These are phyloP conservation scores for Peromyscus attwateri DNA, from an alignment of 2,797 vertebrate genomes.

Conservation along the genomic window DNA sequence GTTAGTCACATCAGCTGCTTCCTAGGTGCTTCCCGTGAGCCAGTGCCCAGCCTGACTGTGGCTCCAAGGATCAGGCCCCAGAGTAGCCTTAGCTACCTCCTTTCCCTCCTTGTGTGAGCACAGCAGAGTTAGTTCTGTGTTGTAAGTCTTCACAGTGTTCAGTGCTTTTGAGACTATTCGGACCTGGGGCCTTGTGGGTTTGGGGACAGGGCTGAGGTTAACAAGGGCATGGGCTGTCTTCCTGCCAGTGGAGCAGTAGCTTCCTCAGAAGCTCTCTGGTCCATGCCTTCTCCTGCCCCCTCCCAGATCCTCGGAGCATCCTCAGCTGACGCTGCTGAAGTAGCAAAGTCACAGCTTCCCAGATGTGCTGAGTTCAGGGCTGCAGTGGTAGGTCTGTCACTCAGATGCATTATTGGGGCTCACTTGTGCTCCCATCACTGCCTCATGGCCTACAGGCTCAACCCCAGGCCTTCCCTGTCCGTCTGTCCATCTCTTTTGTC, in stretches of 20 bases:
- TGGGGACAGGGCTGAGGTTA: not conserved
- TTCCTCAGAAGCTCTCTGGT: not conserved
- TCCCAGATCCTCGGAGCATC: not conserved
- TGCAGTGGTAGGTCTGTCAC: not conserved
- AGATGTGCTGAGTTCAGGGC: too few species aligned
- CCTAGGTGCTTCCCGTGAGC: not conserved
- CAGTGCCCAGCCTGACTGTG: not conserved
- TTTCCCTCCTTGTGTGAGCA: not conserved
- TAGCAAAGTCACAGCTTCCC: not conserved
- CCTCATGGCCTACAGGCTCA: not conserved
- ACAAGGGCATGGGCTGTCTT: not conserved
- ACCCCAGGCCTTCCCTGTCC: not conserved
- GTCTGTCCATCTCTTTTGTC: not conserved
- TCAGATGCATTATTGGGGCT: not conserved
- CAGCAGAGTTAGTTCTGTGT: not conserved
- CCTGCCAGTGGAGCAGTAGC: too few species aligned
- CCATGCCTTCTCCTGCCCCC: too few species aligned
- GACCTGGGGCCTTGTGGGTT: not conserved
- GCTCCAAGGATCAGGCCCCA: not conserved
- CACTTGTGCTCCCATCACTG: not conserved
- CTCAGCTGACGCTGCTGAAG: not conserved
- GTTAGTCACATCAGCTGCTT: not conserved
- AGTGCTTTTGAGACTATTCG: not conserved
- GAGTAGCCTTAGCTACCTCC: not conserved
- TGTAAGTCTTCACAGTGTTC: not conserved